Conservation (phyloP, 2,797 vertebrate species). For the Varecia variegata region DNA sequence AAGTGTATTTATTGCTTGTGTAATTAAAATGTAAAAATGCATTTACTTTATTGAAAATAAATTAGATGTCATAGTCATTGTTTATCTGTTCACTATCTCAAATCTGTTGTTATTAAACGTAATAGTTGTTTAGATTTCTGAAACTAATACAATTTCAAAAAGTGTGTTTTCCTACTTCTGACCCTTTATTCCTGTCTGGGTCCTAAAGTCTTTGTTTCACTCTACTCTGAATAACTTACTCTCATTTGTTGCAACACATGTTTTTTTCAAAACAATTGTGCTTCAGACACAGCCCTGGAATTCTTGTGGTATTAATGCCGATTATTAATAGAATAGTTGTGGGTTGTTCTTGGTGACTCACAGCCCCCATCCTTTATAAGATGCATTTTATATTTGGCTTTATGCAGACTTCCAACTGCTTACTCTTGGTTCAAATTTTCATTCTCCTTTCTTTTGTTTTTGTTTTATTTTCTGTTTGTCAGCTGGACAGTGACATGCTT, state of each 20-base stretch:
- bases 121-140: conserved; percentile 10
- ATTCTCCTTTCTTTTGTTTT: neutral
- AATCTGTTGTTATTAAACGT: neutral
- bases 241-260: conserved; percentile 53
- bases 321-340: conserved; percentile 75
- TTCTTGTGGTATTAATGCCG: conserved; percentile 65
- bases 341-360: conserved; percentile 75
- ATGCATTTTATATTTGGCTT: conserved; percentile 14
- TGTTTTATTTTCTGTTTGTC: neutral
- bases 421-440: neutral
- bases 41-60: neutral
- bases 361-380: conserved; percentile 5
- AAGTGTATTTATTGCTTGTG: conserved; percentile 41
- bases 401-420: neutral
- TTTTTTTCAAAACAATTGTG: conserved; percentile 52
- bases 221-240: neutral
- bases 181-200: neutral
- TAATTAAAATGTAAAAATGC: neutral
- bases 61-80: neutral
- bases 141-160: neutral
- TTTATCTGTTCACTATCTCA: neutral
- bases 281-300: conserved; percentile 57
- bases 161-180: neutral
- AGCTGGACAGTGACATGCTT: neutral
- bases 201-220: neutral